Evolutionary conservation across 2,113 vertebrate species (phyloP), one percentile per base, ranked within the genome.

Genomic region (Sylvietta virens): DNA sequence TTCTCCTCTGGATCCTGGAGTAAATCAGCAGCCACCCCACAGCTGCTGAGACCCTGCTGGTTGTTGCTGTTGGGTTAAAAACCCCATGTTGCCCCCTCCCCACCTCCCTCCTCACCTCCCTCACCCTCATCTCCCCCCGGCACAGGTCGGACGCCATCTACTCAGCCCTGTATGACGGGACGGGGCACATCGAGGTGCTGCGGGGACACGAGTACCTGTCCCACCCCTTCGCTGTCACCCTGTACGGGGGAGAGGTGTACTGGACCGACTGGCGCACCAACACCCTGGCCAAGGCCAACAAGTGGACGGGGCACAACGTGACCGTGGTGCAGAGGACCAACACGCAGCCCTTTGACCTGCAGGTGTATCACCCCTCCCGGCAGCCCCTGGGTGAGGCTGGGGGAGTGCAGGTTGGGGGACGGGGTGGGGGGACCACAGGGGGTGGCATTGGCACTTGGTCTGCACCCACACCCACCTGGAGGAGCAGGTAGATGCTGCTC

Each of bases 181-280:
- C 99, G 0, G 99, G 99, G 42, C 98, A 99, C 97, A 99, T 99
- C n/a, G 99, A 99, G 97, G 99, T 99, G 79, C 97, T 99, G 50
- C 98, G 99, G 82, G 99, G 99, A 35, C 99, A 99, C 9, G 99
- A 99, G 95, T 99, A 99, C 97, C 97, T 99, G 94, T 99, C 99
- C 0, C 99, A 99, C 94, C 99, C 99, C 8, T 99, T 99, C 19
- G 99, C 99, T 5, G 99, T 99, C 95, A 99, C 99, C 24, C 98
- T 99, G 44, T 99, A 99, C 0, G 99, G 99, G 1, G 99, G 99
- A 2, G 99, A 99, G 95, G 99, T 99, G 15, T 99, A 99, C 97
- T 99, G 99, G 99, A 99, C 99, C 0, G 99, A 99, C 97, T 99
- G 99, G 99, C 97, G 99, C 56, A 99, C 99, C 69, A 99, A 99